Base-by-base conservation (phyloP, 2,888 invertebrate genomes). In the Hirtodrosophila histrioides region DNA sequence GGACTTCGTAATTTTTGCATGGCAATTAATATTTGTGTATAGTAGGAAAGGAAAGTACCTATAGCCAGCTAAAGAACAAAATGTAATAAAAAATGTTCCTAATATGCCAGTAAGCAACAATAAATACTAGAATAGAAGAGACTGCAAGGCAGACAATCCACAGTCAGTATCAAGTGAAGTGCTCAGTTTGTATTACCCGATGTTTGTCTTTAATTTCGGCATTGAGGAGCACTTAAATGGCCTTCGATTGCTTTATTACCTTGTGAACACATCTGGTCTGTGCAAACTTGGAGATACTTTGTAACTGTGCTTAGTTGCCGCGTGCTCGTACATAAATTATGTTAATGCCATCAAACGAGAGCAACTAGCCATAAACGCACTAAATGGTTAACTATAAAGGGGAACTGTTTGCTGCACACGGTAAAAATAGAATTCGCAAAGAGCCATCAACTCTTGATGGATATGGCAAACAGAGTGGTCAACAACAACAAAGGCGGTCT, bases 281-380 rank as follows among this genome's bases (percentile, higher is more conserved):
- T n/a, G 27, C 10, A 4, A 10, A 27, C 41, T 31, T 29, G 17
- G 29, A 60, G 72, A 61, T 64, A 70, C 69, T 79, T 68, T 62
- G 76, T 66, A 55, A 48, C 44, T 61, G 63, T 44, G 76, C 83
- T 82, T 80, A 73, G 84, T 78, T 81, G 69, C 70, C 64, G 65
- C 86, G 86, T 82, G 85, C 82, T 78, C 79, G 75, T 87, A 85
- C 87, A 82, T 82, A 87, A 82, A 87, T 82, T 82, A 82, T 82
- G 86, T 73, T 85, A 85, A 82, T 82, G 78, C 82, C 87, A 78
- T 87, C 79, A 78, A 82, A 81, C 65, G 53, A 79, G 71, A 76
- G 86, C 78, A 82, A 81, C 78, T 75, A 81, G 73, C 79, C 72
- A 84, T 84, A 86, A 82, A 86, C 78, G 76, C 80, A 81, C 85